phyloP scores from a whole-genome alignment of 2,888 invertebrate species.

The Athalia rosae region DNA sequence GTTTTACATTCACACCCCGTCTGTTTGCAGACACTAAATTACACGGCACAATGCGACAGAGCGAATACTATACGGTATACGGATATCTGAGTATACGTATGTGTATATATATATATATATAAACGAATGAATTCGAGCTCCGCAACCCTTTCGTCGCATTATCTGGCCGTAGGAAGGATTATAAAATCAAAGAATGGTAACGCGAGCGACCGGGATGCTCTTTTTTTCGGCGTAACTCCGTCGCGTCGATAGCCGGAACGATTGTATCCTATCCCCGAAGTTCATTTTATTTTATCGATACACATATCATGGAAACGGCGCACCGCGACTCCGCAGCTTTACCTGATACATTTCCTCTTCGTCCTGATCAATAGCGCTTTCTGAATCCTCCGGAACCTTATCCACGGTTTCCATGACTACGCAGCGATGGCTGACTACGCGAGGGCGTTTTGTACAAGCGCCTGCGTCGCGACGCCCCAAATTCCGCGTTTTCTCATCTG shows the following conservation, averaged over 20 bases:
- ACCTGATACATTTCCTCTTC: slow-evolving; percentile 18
- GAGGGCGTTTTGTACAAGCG: slow-evolving; percentile 53
- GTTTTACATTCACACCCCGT: slow-evolving; percentile 66
- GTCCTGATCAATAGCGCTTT: slow-evolving; percentile 63
- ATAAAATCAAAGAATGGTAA: slow-evolving; percentile 58
- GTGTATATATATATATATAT: slow-evolving; percentile 11
- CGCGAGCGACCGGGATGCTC: slow-evolving; percentile 9
- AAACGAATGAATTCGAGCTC: slow-evolving; percentile 44
- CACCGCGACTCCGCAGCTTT: too few relatives aligned
- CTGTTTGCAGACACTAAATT: slow-evolving; percentile 74
- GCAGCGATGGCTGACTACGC: slow-evolving; percentile 64
- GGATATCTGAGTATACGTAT: background rate
- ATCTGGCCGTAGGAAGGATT: slow-evolving; percentile 63
- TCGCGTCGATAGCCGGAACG: background rate
- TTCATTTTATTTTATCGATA: background rate
- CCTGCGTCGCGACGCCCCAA: slow-evolving; percentile 57
- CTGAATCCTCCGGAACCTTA: slow-evolving; percentile 53
- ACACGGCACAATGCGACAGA: slow-evolving; percentile 65
- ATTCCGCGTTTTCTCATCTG: background rate
- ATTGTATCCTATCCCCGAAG: background rate
- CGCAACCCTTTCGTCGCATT: slow-evolving; percentile 63
- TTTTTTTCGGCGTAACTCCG: slow-evolving; percentile 29
- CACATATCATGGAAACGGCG: background rate
- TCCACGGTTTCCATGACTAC: slow-evolving; percentile 67
- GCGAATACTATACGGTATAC: too few relatives aligned